phyloP scores from a whole-genome alignment of 64 coral and sea anemone genomes.

The Platygyra sinensis region DNA sequence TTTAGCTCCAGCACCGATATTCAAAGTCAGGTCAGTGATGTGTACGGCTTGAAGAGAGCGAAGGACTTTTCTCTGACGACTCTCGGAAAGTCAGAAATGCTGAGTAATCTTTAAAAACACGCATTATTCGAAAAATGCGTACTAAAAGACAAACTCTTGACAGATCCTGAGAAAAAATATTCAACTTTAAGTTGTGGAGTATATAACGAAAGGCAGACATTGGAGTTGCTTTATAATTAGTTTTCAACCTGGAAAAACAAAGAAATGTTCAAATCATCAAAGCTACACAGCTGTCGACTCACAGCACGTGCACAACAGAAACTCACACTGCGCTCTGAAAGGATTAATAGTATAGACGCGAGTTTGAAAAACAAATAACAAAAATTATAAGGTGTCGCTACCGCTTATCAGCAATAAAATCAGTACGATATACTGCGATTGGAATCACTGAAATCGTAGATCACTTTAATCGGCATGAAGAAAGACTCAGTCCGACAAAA shows the following conservation, averaged over 20 bases:
- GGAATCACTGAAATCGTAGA: neutral
- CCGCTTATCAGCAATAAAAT: neutral
- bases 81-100: too few relatives aligned
- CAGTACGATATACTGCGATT: neutral
- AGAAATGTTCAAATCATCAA: neutral
- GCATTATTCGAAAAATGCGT: too few relatives aligned
- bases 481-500: neutral
- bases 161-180: too few relatives aligned
- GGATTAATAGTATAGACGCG: neutral
- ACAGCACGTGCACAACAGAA: neutral
- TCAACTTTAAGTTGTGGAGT: too few relatives aligned
- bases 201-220: neutral
- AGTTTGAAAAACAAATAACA: neutral
- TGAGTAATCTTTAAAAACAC: too few relatives aligned
- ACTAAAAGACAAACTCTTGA: too few relatives aligned
- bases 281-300: neutral
- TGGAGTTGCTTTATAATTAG: neutral
- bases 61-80: too few relatives aligned
- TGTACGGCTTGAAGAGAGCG: too few relatives aligned
- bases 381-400: neutral
- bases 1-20: too few relatives aligned
- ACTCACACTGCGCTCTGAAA: neutral
- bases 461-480: neutral
- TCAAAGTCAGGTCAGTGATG: too few relatives aligned
- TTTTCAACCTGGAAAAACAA: neutral